A percentile compares a stretch with the other conserved stretches of the same genome.
Conservation (phyloP, 1,140 invertebrate genomes). For the Bombyx mori region DNA sequence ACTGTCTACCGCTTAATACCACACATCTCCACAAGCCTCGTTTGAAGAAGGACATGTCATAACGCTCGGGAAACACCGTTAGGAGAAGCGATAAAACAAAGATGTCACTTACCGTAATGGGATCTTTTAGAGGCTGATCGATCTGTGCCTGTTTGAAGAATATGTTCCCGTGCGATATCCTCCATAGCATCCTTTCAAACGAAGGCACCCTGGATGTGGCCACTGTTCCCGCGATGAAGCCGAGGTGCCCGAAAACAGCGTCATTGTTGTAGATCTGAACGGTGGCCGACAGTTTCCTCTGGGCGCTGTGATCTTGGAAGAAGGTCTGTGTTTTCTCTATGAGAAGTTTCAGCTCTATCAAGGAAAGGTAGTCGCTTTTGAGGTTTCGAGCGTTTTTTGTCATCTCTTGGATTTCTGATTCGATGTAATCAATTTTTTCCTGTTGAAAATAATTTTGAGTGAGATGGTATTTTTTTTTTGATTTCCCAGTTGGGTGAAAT, state of each 20-base stretch:
- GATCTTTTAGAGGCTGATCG: conserved; percentile 86
- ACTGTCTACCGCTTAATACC: too few species aligned
- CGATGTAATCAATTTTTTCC: conserved; percentile 90
- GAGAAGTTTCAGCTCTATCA: conserved; percentile 91
- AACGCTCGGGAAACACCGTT: too few species aligned
- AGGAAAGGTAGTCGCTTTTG: conserved; percentile 90
- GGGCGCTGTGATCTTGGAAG: conserved; percentile 84
- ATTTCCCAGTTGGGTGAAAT: too few species aligned
- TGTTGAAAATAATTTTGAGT: conserved; percentile 42
- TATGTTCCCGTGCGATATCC: conserved; percentile 87
- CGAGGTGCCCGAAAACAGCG: conserved; percentile 79
- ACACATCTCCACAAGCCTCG: too few species aligned
- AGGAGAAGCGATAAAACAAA: too few species aligned
- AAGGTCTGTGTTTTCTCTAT: conserved; percentile 91
- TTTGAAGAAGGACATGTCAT: too few species aligned
- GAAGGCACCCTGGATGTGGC: conserved; percentile 79
- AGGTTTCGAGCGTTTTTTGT: conserved; percentile 91
- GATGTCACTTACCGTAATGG: conserved; percentile 78
- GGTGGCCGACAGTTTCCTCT: conserved; percentile 73
- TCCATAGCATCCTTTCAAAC: conserved; percentile 89
- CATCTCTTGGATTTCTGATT: conserved; percentile 89
- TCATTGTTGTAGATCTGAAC: conserved; percentile 80
- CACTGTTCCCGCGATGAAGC: conserved; percentile 77
- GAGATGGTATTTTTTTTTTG: too few species aligned
- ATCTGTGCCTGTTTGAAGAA: conserved; percentile 89